Evolutionary conservation across 2,888 invertebrate genomes (phyloP).

Genomic region (Drosophila formosana): DNA sequence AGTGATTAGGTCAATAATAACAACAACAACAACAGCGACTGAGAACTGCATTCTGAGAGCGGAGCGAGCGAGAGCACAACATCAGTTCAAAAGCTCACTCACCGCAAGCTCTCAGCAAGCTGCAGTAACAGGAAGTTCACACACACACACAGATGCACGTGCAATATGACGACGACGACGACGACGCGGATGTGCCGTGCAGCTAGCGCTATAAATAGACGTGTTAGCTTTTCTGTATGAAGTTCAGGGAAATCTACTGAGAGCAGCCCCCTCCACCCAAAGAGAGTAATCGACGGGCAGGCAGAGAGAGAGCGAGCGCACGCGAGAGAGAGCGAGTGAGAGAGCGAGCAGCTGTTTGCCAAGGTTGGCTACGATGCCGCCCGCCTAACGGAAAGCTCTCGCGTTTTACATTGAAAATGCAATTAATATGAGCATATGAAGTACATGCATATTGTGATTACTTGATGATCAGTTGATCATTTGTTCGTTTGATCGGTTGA

Average conservation of each 20-base stretch:
- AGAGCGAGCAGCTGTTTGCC: constrained; percentile 62
- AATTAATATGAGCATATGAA: constrained; percentile 53
- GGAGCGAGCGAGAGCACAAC: constrained; percentile 29
- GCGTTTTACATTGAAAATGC: constrained; percentile 67
- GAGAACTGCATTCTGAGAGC: constrained; percentile 68
- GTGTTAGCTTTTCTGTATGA: constrained; percentile 75
- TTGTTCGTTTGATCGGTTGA: constrained; percentile 30
- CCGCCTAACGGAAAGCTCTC: constrained; percentile 74
- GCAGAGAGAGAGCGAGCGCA: constrained; percentile 9
- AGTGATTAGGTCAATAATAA: constrained; percentile 85
- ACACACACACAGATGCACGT: constrained; percentile 7
- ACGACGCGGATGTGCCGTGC: constrained; percentile 59
- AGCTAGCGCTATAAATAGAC: constrained; percentile 75
- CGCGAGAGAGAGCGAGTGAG: constrained; percentile 8
- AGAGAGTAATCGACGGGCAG: constrained; percentile 16
- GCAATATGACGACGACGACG: constrained; percentile 21
- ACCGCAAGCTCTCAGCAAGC: constrained; percentile 31
- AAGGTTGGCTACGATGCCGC: constrained; percentile 65
- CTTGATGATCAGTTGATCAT: constrained; percentile 26
- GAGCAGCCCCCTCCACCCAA: constrained; percentile 3
- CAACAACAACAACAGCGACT: constrained; percentile 71
- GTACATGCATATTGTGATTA: constrained; percentile 26
- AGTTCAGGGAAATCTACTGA: constrained; percentile 83
- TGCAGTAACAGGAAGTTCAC: constrained; percentile 74
- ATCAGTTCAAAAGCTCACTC: constrained; percentile 51